These are phyloP conservation scores for Ceuthmochares aereus DNA, from an alignment of 2,113 vertebrate species.

Conservation along the genomic window DNA sequence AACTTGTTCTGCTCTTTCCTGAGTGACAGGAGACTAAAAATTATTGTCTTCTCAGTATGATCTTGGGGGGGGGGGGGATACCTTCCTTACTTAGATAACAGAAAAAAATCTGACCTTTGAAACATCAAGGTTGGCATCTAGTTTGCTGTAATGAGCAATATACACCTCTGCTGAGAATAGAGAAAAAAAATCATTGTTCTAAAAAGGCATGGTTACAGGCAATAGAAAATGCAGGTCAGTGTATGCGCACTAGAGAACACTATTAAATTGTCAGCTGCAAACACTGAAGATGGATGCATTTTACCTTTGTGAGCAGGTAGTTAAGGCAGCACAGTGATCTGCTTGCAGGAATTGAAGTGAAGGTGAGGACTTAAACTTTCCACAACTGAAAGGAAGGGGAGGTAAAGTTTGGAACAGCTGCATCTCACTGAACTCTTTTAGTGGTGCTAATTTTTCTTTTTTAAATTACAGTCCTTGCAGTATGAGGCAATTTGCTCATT, in stretches of 20 bases:
- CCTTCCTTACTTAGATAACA: background rate
- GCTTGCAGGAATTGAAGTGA: background rate
- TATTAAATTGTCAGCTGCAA: slow-evolving; percentile 1
- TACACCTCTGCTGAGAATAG: background rate
- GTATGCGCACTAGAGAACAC: background rate
- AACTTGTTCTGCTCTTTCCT: background rate
- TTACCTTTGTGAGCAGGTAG: background rate
- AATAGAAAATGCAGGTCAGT: background rate
- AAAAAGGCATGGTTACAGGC: background rate
- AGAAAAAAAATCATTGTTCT: background rate
- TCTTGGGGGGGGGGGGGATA: fast-evolving
- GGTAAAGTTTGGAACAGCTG: background rate
- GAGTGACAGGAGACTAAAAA: background rate
- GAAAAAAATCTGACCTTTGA: background rate
- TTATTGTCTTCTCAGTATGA: background rate
- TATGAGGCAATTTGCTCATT: background rate
- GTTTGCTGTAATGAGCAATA: background rate
- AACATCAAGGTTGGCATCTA: background rate
- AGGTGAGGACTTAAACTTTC: background rate
- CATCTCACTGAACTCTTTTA: background rate
- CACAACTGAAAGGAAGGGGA: background rate
- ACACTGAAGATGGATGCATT: background rate
- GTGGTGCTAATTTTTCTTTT: background rate
- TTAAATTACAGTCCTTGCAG: background rate
- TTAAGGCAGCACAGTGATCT: background rate